Percentiles rank a stretch among this genome's conserved stretches.
Evolutionary conservation across 2,888 invertebrate species (phyloP).

Genomic region (Matsumyia berberina): DNA sequence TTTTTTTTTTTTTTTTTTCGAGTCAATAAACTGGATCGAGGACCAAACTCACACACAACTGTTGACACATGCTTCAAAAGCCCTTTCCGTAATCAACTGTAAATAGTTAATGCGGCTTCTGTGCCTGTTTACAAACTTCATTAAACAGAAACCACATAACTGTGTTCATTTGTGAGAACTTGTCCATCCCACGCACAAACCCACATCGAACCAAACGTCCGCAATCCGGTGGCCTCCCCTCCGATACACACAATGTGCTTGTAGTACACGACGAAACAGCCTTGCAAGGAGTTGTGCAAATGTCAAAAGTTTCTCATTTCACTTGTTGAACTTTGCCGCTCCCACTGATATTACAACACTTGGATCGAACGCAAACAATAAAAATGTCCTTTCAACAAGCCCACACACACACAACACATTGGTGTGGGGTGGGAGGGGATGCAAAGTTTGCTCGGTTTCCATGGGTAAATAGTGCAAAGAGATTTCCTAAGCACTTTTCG

Average conservation of each 20-base stretch:
- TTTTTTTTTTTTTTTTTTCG: no score
- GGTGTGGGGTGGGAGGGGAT: constrained; percentile 36
- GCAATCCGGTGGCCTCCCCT: constrained; percentile 28
- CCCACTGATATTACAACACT: constrained; percentile 65
- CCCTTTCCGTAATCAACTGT: constrained; percentile 72
- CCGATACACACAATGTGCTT: constrained; percentile 25
- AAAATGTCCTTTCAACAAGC: constrained; percentile 71
- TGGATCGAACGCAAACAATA: constrained; percentile 73
- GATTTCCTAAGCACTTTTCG: constrained; percentile 61
- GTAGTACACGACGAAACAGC: constrained; percentile 4
- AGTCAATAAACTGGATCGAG: constrained; percentile 62
- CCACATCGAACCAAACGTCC: constrained; percentile 52
- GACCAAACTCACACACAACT: constrained; percentile 38
- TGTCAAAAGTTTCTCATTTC: constrained; percentile 74
- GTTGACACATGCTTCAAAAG: constrained; percentile 72
- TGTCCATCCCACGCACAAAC: constrained; percentile 68
- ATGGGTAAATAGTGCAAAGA: constrained; percentile 67
- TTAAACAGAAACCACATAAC: constrained; percentile 75
- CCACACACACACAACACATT: constrained; percentile 54
- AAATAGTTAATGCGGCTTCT: constrained; percentile 75
- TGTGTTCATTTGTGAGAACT: constrained; percentile 76
- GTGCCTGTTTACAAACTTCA: constrained; percentile 75
- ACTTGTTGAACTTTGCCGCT: constrained; percentile 73
- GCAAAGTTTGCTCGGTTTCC: constrained; percentile 64
- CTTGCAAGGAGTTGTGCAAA: constrained; percentile 62